phyloP scores from a whole-genome alignment of 2,888 invertebrate species.

The Zygaena filipendulae region DNA sequence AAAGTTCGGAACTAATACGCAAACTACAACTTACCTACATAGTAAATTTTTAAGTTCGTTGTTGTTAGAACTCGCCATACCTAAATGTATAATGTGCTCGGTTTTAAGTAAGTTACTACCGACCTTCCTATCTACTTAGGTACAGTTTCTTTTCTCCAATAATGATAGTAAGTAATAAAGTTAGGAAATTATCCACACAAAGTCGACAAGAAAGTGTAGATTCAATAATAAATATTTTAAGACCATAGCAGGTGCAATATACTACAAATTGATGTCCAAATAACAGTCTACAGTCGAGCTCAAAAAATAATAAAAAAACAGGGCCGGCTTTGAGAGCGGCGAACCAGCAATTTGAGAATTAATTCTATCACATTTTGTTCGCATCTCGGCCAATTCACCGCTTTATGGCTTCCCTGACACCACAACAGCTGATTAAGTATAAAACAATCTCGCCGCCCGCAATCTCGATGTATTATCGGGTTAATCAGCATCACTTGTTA shows the following conservation, averaged over 20 bases:
- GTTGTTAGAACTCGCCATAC: no score
- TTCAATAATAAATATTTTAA: slow-evolving; percentile 56
- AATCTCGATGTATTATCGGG: slow-evolving; percentile 37
- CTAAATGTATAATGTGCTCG: no score
- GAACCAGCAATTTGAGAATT: slow-evolving; percentile 54
- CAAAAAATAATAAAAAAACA: slow-evolving; percentile 42
- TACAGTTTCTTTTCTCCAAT: no score
- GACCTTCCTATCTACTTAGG: no score
- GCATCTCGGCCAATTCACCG: slow-evolving; percentile 34
- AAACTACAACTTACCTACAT: no score
- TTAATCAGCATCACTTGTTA: slow-evolving; percentile 36
- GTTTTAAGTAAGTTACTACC: no score
- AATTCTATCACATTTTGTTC: slow-evolving; percentile 52
- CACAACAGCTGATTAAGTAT: slow-evolving; percentile 45
- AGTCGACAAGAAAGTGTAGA: slow-evolving; percentile 28
- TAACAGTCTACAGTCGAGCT: slow-evolving; percentile 43
- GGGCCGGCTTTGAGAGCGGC: slow-evolving; percentile 30
- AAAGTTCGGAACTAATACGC: no score
- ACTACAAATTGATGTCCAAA: slow-evolving; percentile 49
- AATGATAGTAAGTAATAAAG: slow-evolving; percentile 28
- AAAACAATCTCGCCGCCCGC: slow-evolving; percentile 34
- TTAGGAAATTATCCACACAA: slow-evolving; percentile 33
- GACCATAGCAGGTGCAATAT: slow-evolving; percentile 56
- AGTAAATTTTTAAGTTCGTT: no score
- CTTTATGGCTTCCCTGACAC: slow-evolving; percentile 42